These are phyloP conservation scores for roundworm (Caenorhabditis elegans) DNA, from an alignment of 1,140 invertebrate genomes.

Conservation along the genomic window WBcel235 BX284603.4:4449501-4450000, in stretches of 20 bases:
- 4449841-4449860: not conserved
- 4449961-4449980: not conserved
- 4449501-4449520: too few species aligned
- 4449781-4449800: not conserved
- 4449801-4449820: too few species aligned
- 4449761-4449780: not conserved
- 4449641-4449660: too few species aligned
- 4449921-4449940: not conserved
- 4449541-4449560: slow-evolving; percentile 61
- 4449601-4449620: not conserved
- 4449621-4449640: not conserved
- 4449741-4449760: not conserved
- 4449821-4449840: not conserved
- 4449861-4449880: not conserved
- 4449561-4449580: slow-evolving; percentile 58
- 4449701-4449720: not conserved
- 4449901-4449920: not conserved
- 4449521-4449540: slow-evolving; percentile 39
- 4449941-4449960: not conserved
- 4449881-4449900: not conserved
- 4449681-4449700: too few species aligned
- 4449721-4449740: not conserved
- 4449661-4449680: too few species aligned
- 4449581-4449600: slow-evolving; percentile 34
- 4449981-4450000: not conserved